Base-by-base conservation (phyloP, 2,113 vertebrate genomes). In the Zingel zingel region DNA sequence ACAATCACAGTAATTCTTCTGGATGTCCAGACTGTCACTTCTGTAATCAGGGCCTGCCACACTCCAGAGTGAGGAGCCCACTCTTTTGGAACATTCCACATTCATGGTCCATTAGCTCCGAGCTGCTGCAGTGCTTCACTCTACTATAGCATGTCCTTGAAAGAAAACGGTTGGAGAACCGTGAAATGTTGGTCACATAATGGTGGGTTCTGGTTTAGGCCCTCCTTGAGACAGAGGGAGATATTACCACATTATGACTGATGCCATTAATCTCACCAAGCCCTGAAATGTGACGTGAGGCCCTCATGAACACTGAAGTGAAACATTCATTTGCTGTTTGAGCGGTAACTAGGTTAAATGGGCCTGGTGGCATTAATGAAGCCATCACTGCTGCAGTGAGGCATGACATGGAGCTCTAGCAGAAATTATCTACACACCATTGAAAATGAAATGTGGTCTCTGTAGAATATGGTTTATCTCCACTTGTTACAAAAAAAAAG, bases 31-130 rank as follows among this genome's bases (percentile, higher is more conserved):
- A 90, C 89, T 90, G 88, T 92, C 92, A 92, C 88, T 85, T 83
- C 19, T 48, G 62, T 94, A 93, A 95, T 93, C 92, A 91, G 81
- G 81, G 86, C 83, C 91, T 91, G 91, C 85, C 93, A 89, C 65
- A 53, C 74, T 89, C 36, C n/a, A 16, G n/a, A 86, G 62, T 70
- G 81, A 93, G 77, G 79, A 90, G 90, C 64, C 84, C 86, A 61
- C 83, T 92, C 83, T 87, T 74, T 83, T 85, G 82, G 85, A 94
- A 91, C 87, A 64, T 76, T 88, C 84, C 82, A 92, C 89, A 92
- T 95, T 93, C 91, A 93, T 91, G 93, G 80, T 91, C 86, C 91
- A 94, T 93, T 95, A 94, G 82, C 90, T 89, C 58, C 18, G 63
- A 56, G 86, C 76, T 13, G 83, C 36, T 12, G 27, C 76, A 4